These are phyloP conservation scores for Diploptera punctata DNA, from an alignment of 2,888 invertebrate genomes.

Conservation along the genomic window DNA sequence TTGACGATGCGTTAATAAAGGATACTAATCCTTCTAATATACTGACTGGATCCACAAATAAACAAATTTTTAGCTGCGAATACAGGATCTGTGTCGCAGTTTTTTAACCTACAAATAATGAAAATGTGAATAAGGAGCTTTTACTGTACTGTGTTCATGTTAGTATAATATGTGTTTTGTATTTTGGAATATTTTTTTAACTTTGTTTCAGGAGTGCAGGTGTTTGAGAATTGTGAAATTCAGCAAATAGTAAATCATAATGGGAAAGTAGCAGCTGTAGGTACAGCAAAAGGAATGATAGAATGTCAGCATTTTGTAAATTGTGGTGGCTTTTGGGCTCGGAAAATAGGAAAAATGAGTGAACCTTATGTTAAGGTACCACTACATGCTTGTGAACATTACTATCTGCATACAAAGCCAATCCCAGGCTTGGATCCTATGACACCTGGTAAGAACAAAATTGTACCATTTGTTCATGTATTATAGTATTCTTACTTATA, in stretches of 20 bases:
- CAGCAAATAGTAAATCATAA: conserved; percentile 70
- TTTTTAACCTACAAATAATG: too few species aligned
- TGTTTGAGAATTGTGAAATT: conserved; percentile 80
- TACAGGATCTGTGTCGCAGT: too few species aligned
- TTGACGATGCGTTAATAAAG: too few species aligned
- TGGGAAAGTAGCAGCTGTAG: conserved; percentile 73
- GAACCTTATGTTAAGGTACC: conserved; percentile 87
- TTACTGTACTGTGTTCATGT: too few species aligned
- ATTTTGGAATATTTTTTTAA: too few species aligned
- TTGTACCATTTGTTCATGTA: too few species aligned
- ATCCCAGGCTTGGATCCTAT: conserved; percentile 76
- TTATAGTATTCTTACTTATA: too few species aligned
- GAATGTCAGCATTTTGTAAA: conserved; percentile 94
- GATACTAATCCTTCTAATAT: too few species aligned
- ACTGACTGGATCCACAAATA: too few species aligned
- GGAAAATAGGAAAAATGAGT: conserved; percentile 85
- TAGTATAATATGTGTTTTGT: too few species aligned
- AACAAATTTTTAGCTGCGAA: too few species aligned
- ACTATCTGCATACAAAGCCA: conserved; percentile 88
- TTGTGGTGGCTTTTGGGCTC: conserved; percentile 94
- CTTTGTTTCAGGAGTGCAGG: conserved; percentile 68
- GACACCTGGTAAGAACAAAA: conserved; percentile 80
- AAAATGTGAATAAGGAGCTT: too few species aligned
- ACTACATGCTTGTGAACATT: conserved; percentile 91
- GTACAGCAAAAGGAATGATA: conserved; percentile 77